These are phyloP conservation scores for Notocelia uddmanniana DNA, from an alignment of 2,888 invertebrate species.

Conservation along the genomic window DNA sequence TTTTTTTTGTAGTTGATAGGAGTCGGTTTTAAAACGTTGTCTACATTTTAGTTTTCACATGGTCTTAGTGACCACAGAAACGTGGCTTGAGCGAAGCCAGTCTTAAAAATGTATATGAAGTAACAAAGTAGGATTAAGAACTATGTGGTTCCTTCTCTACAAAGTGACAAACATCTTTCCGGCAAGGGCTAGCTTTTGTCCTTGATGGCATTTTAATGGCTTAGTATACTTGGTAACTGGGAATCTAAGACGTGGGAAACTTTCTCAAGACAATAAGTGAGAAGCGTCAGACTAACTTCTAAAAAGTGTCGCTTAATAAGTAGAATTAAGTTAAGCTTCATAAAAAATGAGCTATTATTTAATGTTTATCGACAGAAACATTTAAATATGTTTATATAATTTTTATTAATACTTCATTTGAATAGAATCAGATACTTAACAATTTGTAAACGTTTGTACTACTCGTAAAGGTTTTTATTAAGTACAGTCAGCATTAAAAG, in stretches of 20 bases:
- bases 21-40: too few species aligned
- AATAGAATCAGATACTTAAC: too few species aligned
- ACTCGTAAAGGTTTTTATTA: too few species aligned
- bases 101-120: slow-evolving; percentile 17
- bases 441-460: too few species aligned
- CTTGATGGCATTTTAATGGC: slow-evolving; percentile 46
- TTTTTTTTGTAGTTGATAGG: too few species aligned
- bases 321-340: neutral
- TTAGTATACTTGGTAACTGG: slow-evolving; percentile 14
- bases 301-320: slow-evolving; percentile 24
- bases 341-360: neutral
- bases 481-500: too few species aligned
- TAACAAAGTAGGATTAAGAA: slow-evolving; percentile 36
- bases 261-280: slow-evolving; percentile 21
- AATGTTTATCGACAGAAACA: slow-evolving; percentile 1
- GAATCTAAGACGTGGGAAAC: slow-evolving; percentile 37
- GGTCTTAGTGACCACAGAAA: neutral
- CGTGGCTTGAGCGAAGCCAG: slow-evolving; percentile 2
- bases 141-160: slow-evolving; percentile 28
- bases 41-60: slow-evolving; percentile 2
- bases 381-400: neutral
- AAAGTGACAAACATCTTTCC: slow-evolving; percentile 26
- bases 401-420: too few species aligned
- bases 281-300: neutral
- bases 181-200: slow-evolving; percentile 34